Evolutionary conservation across 2,888 invertebrate species (phyloP).

Genomic region (Machimus rusticus): DNA sequence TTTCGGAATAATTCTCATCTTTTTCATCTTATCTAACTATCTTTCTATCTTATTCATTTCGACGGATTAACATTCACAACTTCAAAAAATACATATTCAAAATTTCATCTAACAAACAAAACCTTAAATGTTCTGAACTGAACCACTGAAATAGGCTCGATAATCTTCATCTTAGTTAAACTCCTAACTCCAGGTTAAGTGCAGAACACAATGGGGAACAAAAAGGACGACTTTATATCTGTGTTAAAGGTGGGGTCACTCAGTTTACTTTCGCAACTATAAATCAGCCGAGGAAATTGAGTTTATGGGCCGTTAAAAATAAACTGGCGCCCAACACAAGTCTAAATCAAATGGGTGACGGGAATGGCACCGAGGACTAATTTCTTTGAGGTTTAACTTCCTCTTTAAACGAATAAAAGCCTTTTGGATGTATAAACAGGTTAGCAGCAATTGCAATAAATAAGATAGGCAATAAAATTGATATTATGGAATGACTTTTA

Average conservation of each 20-base stretch:
- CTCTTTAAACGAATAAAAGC: neutral
- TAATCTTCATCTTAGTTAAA: neutral
- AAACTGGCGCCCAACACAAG: neutral
- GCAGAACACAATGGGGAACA: neutral
- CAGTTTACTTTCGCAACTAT: neutral
- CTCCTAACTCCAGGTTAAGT: neutral
- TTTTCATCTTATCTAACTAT: no score
- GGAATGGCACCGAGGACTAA: neutral
- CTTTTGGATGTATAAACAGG: neutral
- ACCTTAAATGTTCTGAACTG: neutral
- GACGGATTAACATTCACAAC: no score
- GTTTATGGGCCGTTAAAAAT: conserved; percentile 1
- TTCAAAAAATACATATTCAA: no score
- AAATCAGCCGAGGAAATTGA: conserved; percentile 20
- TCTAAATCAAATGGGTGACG: neutral
- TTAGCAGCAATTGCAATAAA: neutral
- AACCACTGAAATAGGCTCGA: neutral
- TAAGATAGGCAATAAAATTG: neutral
- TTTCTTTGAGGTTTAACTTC: neutral
- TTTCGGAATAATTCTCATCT: no score
- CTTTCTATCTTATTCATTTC: no score
- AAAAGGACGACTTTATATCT: neutral
- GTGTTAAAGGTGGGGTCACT: neutral
- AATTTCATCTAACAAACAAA: neutral
- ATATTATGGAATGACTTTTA: neutral